A percentile compares a stretch with the other conserved stretches of the same genome.
These are phyloP conservation scores for Melanaphis sacchari DNA, from an alignment of 1,140 invertebrate genomes.

Conservation along the genomic window DNA sequence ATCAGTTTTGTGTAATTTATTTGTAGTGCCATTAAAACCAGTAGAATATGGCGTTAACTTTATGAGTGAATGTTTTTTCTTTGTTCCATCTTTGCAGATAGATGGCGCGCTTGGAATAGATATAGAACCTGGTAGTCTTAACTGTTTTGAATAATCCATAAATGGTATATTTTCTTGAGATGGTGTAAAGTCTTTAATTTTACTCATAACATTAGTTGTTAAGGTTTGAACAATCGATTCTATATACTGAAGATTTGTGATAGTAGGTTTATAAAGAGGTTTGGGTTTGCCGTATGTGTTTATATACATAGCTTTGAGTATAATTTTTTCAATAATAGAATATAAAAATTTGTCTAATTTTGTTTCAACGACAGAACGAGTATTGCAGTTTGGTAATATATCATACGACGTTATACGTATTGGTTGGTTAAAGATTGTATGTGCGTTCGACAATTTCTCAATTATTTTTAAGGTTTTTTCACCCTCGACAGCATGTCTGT, in stretches of 20 bases:
- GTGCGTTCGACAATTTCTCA: neutral
- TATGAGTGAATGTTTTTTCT: neutral
- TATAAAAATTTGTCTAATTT: neutral
- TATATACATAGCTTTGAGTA: neutral
- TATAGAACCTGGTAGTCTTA: too few species aligned
- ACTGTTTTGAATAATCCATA: neutral
- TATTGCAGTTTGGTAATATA: neutral
- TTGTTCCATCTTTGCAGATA: neutral
- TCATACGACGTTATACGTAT: constrained; percentile 15
- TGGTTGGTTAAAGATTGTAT: neutral
- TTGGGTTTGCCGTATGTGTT: constrained; percentile 7
- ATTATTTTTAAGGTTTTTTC: neutral
- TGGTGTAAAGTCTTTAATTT: neutral
- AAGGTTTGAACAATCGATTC: neutral
- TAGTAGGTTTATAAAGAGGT: neutral
- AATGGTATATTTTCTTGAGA: too few species aligned
- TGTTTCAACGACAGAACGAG: neutral
- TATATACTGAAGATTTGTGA: neutral
- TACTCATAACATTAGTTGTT: neutral
- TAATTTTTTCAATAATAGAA: neutral
- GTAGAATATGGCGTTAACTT: neutral
- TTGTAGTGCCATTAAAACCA: neutral
- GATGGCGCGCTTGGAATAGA: neutral
- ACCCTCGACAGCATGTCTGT: constrained; percentile 7
- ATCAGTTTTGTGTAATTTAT: neutral